Percentiles rank a stretch among this genome's conserved stretches.
Evolutionary conservation across 2,113 vertebrate genomes (phyloP).

Genomic region (Isichthys henryi): DNA sequence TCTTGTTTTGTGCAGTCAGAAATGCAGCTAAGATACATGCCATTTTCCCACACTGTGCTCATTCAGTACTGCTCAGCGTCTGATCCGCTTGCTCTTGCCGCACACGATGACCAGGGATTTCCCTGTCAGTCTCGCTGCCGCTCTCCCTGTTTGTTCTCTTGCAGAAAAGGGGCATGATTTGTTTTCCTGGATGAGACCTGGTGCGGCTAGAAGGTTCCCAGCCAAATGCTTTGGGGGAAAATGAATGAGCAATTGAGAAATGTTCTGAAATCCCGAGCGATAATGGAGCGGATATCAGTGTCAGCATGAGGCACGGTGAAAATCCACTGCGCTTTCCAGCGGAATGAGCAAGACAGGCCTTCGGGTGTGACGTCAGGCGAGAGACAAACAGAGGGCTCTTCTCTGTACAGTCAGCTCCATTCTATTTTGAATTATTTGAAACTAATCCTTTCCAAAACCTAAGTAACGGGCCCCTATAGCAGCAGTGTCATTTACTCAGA

Average conservation of each 20-base stretch:
- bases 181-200: background rate
- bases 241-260: slow-evolving; percentile 2
- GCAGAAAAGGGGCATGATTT: background rate
- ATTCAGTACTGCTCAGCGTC: background rate
- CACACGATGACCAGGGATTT: background rate
- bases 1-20: background rate
- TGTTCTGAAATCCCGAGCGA: background rate
- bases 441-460: background rate
- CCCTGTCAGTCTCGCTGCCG: background rate
- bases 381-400: background rate
- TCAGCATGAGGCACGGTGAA: background rate
- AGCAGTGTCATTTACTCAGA: background rate
- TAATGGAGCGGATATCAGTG: background rate
- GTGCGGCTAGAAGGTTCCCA: background rate
- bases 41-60: background rate
- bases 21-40: background rate
- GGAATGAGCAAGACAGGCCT: background rate
- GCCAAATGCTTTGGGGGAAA: background rate
- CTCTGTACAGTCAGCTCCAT: background rate
- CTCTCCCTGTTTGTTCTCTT: background rate
- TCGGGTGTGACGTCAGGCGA: background rate
- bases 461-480: too few species aligned
- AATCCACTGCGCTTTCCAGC: background rate
- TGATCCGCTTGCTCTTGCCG: background rate
- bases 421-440: background rate